These are phyloP conservation scores for Stenichneumon culpator DNA, from an alignment of 2,888 invertebrate species.

Conservation along the genomic window DNA sequence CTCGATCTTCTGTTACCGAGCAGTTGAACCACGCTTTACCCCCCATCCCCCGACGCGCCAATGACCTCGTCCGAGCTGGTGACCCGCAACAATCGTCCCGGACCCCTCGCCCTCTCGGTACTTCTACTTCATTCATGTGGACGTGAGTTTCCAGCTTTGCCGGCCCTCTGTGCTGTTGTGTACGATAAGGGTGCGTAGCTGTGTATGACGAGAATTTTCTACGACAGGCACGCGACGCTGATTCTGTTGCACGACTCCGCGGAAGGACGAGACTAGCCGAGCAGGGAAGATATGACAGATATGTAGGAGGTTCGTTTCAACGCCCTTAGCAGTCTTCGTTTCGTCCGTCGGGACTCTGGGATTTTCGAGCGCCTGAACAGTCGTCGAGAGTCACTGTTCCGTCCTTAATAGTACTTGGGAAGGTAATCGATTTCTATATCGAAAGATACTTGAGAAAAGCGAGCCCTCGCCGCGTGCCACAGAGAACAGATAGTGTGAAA, in stretches of 20 bases:
- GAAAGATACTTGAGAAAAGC: too few relatives aligned
- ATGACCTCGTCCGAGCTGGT: conserved; percentile 55
- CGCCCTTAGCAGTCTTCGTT: conserved; percentile 12
- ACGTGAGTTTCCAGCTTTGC: background rate
- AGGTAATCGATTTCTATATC: too few relatives aligned
- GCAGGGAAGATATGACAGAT: background rate
- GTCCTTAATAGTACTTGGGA: too few relatives aligned
- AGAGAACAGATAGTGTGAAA: too few relatives aligned
- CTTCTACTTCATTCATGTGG: conserved; percentile 41
- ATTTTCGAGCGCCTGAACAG: background rate
- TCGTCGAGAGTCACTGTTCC: too few relatives aligned
- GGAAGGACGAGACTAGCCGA: background rate
- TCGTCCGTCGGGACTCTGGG: conserved; percentile 13
- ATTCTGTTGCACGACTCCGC: conserved; percentile 43
- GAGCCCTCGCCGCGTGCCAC: too few relatives aligned
- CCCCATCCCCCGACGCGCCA: conserved; percentile 35
- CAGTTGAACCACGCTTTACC: conserved; percentile 6
- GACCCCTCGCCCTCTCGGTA: background rate
- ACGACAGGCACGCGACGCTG: conserved; percentile 17
- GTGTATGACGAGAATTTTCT: background rate
- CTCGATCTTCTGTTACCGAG: conserved; percentile 20
- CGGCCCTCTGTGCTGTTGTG: background rate
- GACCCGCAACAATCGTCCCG: conserved; percentile 36
- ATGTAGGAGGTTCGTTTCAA: conserved; percentile 11
- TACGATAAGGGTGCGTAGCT: background rate